phyloP scores from a whole-genome alignment of 2,113 vertebrate species.

The Polypterus bichir region DNA sequence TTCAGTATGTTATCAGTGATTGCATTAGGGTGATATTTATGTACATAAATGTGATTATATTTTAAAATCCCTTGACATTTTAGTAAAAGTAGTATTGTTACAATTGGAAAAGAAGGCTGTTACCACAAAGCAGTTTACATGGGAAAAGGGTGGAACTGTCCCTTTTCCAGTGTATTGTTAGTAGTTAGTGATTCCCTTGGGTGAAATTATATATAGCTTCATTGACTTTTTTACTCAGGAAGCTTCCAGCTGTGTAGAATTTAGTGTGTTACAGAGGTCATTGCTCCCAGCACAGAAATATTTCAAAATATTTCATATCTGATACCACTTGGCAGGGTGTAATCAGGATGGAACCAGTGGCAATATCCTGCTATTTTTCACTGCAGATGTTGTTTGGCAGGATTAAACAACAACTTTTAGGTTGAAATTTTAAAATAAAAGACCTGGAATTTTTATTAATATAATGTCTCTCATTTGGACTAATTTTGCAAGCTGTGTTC shows the following conservation, averaged over 20 bases:
- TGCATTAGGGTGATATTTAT: too few species aligned
- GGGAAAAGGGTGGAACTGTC: conserved; percentile 26
- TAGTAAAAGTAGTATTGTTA: conserved; percentile 21
- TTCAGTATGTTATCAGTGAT: too few species aligned
- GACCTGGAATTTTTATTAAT: too few species aligned
- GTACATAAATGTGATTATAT: too few species aligned
- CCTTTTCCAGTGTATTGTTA: conserved; percentile 35
- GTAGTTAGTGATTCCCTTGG: conserved; percentile 36
- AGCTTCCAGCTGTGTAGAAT: conserved; percentile 37
- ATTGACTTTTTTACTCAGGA: conserved; percentile 25
- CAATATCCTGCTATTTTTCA: neutral
- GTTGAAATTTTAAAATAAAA: too few species aligned
- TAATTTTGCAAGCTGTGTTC: too few species aligned
- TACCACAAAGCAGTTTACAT: conserved; percentile 24
- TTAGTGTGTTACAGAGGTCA: conserved; percentile 24
- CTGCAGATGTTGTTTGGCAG: too few species aligned
- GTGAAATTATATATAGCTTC: conserved; percentile 38
- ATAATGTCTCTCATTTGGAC: too few species aligned
- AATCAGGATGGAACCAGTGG: neutral
- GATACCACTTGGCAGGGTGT: too few species aligned
- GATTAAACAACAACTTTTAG: too few species aligned
- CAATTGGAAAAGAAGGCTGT: conserved; percentile 20
- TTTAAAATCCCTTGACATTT: too few species aligned
- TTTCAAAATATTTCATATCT: neutral
- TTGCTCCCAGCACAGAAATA: conserved; percentile 6